Base-by-base conservation (phyloP, 2,113 vertebrate species). In the Myxocyprinus asiaticus region DNA sequence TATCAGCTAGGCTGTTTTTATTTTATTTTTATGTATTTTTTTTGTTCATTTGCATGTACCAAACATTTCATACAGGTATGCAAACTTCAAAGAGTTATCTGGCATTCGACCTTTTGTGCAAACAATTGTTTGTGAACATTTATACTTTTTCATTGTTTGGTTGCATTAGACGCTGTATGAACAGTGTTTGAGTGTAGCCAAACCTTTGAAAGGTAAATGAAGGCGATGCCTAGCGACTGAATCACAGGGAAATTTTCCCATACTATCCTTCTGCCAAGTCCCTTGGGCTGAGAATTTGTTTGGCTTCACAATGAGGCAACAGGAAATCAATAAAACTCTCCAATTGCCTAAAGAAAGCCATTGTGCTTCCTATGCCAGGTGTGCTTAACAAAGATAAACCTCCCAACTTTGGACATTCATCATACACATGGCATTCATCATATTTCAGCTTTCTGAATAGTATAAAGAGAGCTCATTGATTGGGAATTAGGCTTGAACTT, bases 191-290 rank as follows among this genome's bases (percentile, higher is more conserved):
- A 62, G 10, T 33, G 56, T 12, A 12, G 14, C 51, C 12, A 5
- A 42, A 12, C 14, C 0, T 44, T 70, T 58, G 8, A 71, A n/a
- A 50, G 69, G 15, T 48, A 33, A 33, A 33, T 33, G 22, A 33
- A 33, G 22, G 22, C 22, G 59, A 73, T 74, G 55, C 56, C 56
- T 74, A 50, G 42, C 7, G 81, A 83, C 80, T 79, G 73, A 84
- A 78, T 63, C 81, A 70, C 71, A 85, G 83, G 83, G 86, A 79
- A 76, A 62, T 12, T 3, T 73, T 73, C 44, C n/a, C 56, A 61
- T 73, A 17, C 15, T 61, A 62, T 62, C 44, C 47, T 22, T 62
- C 9, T 50, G 71, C 58, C 58, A 74, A 74, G 45, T 22, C 56
- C 71, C 45, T 48, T 74, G 45, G 56, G 56, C 58, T 61, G 9